Percentiles rank a stretch among this genome's conserved stretches.
These are phyloP conservation scores for Mormyrus hasselquistii DNA, from an alignment of 2,797 vertebrate species.

Conservation along the genomic window DNA sequence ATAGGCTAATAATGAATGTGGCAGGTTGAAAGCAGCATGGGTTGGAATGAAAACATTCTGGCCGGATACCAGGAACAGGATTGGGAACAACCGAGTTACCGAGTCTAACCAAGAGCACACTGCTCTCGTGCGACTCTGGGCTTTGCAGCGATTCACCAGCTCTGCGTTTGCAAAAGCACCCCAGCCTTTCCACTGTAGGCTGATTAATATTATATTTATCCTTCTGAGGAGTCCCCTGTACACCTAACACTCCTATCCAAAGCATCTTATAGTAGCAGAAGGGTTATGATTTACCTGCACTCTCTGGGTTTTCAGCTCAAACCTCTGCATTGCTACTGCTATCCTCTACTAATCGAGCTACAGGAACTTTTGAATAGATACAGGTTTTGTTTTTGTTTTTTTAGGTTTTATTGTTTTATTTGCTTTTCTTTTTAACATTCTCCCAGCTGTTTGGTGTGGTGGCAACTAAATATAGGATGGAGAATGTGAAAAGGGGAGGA, in stretches of 20 bases:
- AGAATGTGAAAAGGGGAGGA: conserved; percentile 10
- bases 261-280: not conserved
- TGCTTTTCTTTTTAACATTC: not conserved
- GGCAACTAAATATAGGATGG: conserved; percentile 27
- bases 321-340: not conserved
- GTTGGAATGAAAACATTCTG: not conserved
- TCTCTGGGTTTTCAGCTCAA: not conserved
- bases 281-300: not conserved
- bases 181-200: conserved; percentile 18
- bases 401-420: not conserved
- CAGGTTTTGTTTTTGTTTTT: not conserved
- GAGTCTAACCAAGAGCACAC: not conserved
- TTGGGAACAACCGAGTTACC: not conserved
- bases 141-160: conserved; percentile 14
- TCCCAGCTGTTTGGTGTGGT: conserved; percentile 15
- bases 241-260: not conserved
- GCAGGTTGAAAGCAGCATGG: not conserved
- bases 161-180: conserved; percentile 22
- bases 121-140: not conserved
- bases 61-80: not conserved
- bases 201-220: conserved; percentile 32
- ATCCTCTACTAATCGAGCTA: not conserved
- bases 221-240: not conserved
- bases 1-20: not conserved
- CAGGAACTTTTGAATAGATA: not conserved